Evolutionary conservation across 2,113 vertebrate genomes (phyloP).

Genomic region (Anguilla rostrata): DNA sequence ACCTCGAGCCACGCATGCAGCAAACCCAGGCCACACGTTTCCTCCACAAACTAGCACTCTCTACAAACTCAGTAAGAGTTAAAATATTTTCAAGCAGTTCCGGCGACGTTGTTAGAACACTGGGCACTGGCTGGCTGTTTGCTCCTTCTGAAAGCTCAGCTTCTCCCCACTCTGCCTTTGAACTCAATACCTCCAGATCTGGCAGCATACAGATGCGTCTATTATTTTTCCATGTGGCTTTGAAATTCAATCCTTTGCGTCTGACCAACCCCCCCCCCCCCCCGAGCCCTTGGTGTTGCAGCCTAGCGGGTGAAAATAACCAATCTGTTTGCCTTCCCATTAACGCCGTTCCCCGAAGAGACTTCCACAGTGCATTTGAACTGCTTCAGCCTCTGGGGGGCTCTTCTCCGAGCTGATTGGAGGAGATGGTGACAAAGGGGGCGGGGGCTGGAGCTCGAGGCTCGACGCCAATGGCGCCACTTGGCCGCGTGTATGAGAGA

Average conservation of each 20-base stretch:
- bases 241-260: constrained; percentile 64
- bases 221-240: constrained; percentile 56
- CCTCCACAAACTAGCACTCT: no score
- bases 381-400: not conserved
- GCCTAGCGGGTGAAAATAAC: constrained; percentile 63
- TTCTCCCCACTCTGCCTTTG: constrained; percentile 56
- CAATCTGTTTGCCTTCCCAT: constrained; percentile 69
- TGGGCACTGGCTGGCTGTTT: constrained; percentile 16
- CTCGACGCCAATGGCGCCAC: not conserved
- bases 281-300: constrained; percentile 42
- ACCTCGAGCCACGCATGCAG: no score
- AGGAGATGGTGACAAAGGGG: constrained; percentile 30
- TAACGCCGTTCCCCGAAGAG: constrained; percentile 40
- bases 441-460: not conserved
- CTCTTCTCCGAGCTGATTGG: not conserved
- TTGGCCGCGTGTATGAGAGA: constrained; percentile 47
- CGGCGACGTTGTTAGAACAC: not conserved
- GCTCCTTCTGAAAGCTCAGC: constrained; percentile 14
- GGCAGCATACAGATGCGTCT: constrained; percentile 66
- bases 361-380: constrained; percentile 18
- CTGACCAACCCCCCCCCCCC: constrained; percentile 40
- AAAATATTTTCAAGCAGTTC: not conserved
- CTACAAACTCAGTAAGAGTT: not conserved
- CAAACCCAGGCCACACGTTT: no score
- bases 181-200: constrained; percentile 62